These are phyloP conservation scores for Caligus rogercresseyi DNA, from an alignment of 1,140 invertebrate species.

Conservation along the genomic window DNA sequence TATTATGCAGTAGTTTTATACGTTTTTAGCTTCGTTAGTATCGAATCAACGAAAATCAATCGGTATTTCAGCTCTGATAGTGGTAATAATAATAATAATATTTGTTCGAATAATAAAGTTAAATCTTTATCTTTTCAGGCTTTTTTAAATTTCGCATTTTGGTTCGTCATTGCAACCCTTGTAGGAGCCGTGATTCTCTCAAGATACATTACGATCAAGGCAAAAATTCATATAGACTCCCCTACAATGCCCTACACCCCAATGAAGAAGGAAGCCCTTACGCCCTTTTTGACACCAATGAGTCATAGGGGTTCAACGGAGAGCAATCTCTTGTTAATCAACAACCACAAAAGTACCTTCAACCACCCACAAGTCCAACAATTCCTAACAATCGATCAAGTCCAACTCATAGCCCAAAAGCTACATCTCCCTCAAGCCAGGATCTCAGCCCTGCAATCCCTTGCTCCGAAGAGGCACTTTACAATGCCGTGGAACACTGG, in stretches of 20 bases:
- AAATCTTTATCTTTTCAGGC: constrained; percentile 8
- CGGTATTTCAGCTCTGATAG: too few relatives aligned
- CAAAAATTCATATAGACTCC: neutral
- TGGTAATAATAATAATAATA: too few relatives aligned
- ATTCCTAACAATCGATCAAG: neutral
- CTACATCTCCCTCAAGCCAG: neutral
- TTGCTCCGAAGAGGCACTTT: neutral
- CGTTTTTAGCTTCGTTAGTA: too few relatives aligned
- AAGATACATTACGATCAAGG: constrained; percentile 18
- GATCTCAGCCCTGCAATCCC: neutral
- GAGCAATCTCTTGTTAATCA: neutral
- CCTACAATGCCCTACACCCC: neutral
- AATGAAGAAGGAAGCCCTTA: neutral
- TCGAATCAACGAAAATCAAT: too few relatives aligned
- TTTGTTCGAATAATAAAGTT: too few relatives aligned
- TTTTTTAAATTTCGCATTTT: constrained; percentile 17
- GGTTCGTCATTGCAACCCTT: constrained; percentile 18
- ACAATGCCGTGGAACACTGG: neutral
- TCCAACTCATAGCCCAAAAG: neutral
- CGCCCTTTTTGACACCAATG: neutral
- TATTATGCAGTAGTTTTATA: too few relatives aligned
- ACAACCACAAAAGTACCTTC: neutral
- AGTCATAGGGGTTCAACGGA: neutral
- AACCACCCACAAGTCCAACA: neutral
- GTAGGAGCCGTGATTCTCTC: neutral